Conservation (phyloP, 1,140 invertebrate species). For the Atta colombica region DNA sequence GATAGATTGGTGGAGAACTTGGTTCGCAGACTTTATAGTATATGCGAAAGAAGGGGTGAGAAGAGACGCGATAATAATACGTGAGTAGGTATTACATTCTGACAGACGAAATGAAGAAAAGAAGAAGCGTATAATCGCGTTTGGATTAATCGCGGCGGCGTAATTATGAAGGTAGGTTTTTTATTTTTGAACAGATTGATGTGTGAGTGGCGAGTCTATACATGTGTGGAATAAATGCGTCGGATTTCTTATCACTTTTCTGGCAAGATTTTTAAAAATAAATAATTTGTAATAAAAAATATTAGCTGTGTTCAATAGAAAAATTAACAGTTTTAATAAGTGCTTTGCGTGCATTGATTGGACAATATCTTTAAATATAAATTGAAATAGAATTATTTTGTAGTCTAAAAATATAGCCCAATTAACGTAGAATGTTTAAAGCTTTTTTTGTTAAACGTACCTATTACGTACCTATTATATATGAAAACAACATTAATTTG, state of each 20-base stretch:
- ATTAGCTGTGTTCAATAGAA: neutral
- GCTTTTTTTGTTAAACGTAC: no score
- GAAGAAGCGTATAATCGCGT: constrained; percentile 33
- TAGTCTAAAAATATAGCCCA: no score
- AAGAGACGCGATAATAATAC: neutral
- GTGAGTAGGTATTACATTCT: no score
- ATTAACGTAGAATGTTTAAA: no score
- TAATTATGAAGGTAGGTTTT: constrained; percentile 47
- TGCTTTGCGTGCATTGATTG: no score
- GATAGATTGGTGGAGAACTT: constrained; percentile 12
- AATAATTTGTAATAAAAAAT: neutral
- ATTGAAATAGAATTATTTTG: no score
- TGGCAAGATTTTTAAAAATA: neutral
- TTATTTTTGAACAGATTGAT: neutral
- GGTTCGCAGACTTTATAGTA: neutral
- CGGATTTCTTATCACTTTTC: neutral
- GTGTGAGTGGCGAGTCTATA: neutral
- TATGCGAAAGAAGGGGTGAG: neutral
- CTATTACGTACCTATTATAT: no score
- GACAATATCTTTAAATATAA: no score
- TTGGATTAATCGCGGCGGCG: constrained; percentile 40
- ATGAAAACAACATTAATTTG: no score
- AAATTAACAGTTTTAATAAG: no score
- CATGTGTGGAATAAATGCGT: neutral
- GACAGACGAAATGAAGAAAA: constrained; percentile 39